Conservation (phyloP, 2,888 invertebrate species). For the Cyclophora albipunctata region DNA sequence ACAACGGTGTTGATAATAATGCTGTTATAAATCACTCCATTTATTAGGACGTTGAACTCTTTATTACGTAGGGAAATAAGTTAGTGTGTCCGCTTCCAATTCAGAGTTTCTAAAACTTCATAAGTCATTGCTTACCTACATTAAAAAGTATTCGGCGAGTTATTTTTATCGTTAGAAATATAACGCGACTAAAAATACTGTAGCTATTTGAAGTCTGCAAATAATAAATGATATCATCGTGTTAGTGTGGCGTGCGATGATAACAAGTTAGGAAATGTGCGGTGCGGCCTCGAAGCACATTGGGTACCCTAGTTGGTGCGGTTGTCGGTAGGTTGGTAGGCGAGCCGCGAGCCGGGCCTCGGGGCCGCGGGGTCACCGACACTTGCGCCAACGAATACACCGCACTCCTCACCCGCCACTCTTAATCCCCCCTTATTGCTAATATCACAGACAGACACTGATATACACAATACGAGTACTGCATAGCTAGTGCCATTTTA, state of each 20-base stretch:
- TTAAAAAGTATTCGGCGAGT: no score
- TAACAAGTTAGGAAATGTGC: conserved; percentile 43
- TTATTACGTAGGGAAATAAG: no score
- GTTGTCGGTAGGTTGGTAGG: conserved; percentile 24
- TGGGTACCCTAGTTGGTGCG: not conserved
- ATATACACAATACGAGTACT: not conserved
- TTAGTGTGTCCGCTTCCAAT: no score
- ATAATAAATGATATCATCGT: conserved; percentile 13
- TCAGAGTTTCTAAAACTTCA: no score
- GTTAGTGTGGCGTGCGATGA: conserved; percentile 9
- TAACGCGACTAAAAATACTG: no score
- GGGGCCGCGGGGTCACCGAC: conserved; percentile 69
- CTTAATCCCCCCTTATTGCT: conserved; percentile 28
- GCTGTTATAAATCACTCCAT: no score
- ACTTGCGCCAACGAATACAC: conserved; percentile 30
- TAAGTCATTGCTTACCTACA: no score
- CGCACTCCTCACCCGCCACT: conserved; percentile 28
- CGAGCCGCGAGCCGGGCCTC: conserved; percentile 53
- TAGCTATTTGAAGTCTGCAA: conserved; percentile 1
- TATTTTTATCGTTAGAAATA: no score
- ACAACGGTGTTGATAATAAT: no score
- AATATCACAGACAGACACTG: conserved; percentile 28
- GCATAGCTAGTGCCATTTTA: no score
- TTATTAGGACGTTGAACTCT: no score
- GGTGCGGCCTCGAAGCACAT: conserved; percentile 37